These are phyloP conservation scores for Nesogale talazaci DNA, from an alignment of 2,113 vertebrate species.

Conservation along the genomic window DNA sequence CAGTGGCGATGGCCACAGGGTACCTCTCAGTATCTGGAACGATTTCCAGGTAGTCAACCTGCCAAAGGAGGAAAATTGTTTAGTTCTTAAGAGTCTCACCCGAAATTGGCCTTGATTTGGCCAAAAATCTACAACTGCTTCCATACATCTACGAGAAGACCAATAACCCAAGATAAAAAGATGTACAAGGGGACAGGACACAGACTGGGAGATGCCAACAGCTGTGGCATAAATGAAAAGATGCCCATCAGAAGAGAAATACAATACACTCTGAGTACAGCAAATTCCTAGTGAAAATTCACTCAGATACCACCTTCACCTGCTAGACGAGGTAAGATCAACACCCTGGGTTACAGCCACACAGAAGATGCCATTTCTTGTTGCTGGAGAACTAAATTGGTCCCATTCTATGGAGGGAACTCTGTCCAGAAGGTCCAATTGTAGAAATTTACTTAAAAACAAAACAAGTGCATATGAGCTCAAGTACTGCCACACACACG, in stretches of 20 bases:
- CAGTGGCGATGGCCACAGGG: slow-evolving; percentile 88
- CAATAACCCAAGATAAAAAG: slow-evolving; percentile 1
- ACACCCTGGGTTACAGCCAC: not conserved
- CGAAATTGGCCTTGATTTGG: not conserved
- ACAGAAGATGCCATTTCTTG: not conserved
- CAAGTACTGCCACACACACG: not conserved
- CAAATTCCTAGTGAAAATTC: not conserved
- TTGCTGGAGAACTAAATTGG: not conserved
- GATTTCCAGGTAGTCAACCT: slow-evolving; percentile 92
- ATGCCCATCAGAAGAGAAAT: not conserved
- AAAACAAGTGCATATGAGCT: not conserved
- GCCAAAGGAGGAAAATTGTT: slow-evolving; percentile 72
- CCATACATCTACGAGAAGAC: not conserved
- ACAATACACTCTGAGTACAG: not conserved
- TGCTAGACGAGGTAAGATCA: not conserved
- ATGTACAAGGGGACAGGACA: not conserved
- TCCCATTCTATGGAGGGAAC: not conserved
- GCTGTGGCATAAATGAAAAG: slow-evolving; percentile 8
- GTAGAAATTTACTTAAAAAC: not conserved
- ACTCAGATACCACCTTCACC: not conserved
- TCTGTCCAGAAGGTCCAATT: not conserved
- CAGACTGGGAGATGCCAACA: not conserved
- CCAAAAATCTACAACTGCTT: not conserved
- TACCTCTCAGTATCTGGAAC: slow-evolving; percentile 87
- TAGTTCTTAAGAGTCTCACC: slow-evolving; percentile 10